A percentile compares a stretch with the other conserved stretches of the same genome.
These are phyloP conservation scores for Sprattus sprattus DNA, from an alignment of 2,113 vertebrate genomes.

Conservation along the genomic window DNA sequence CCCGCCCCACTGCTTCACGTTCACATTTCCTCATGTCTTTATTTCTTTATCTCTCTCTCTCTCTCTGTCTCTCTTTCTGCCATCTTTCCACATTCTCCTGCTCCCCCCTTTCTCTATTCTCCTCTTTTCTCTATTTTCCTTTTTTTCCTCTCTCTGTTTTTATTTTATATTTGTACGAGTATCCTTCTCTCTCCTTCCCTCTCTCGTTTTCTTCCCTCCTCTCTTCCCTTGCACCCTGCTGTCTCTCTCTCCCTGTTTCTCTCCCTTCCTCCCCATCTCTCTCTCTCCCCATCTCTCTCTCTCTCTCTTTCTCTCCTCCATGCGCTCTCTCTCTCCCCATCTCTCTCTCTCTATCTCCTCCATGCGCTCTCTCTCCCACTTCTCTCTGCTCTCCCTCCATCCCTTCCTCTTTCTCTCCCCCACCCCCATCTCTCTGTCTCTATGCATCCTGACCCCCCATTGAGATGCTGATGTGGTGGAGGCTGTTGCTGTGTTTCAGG, in stretches of 20 bases:
- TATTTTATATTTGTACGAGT: neutral
- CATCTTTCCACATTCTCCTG: too few relatives aligned
- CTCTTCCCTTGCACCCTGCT: too few relatives aligned
- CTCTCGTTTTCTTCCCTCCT: slow-evolving; percentile 13
- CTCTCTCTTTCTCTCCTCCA: neutral
- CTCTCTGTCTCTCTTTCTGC: too few relatives aligned
- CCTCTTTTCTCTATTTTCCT: neutral
- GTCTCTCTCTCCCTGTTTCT: slow-evolving; percentile 10
- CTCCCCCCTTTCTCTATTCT: neutral
- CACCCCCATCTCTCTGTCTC: neutral
- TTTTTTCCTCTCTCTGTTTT: neutral
- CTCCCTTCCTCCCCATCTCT: neutral
- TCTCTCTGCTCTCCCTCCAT: too few relatives aligned
- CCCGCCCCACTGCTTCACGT: neutral
- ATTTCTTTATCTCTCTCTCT: too few relatives aligned
- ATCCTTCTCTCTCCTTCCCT: neutral
- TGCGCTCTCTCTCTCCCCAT: neutral
- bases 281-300: slow-evolving; percentile 23
- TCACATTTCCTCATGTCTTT: too few relatives aligned
- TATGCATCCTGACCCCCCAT: slow-evolving; percentile 24
- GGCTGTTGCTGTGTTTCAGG: neutral
- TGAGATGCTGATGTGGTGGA: neutral
- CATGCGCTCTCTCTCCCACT: neutral
- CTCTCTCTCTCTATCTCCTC: neutral
- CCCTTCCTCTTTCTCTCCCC: neutral